Conservation (phyloP, 1,140 invertebrate species). For the Pollicipes pollicipes region DNA sequence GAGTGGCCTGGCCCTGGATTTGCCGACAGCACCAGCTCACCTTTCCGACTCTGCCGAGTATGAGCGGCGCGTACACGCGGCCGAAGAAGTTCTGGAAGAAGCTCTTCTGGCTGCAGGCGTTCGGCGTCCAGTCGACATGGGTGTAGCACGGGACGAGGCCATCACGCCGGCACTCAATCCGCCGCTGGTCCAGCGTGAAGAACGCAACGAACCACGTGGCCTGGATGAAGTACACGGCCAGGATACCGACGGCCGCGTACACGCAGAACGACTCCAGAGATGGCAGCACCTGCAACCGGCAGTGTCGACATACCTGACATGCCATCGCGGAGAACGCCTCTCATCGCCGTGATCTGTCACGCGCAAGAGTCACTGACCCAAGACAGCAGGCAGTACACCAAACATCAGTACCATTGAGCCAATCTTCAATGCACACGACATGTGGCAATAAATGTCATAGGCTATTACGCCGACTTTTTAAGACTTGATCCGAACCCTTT, state of each 20-base stretch:
- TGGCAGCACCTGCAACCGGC: slow-evolving; percentile 29
- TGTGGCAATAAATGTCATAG: too few relatives aligned
- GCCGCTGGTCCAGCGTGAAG: slow-evolving; percentile 33
- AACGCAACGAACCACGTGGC: slow-evolving; percentile 38
- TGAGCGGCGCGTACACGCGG: slow-evolving; percentile 29
- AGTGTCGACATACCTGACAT: not conserved
- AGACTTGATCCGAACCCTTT: too few relatives aligned
- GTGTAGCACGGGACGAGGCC: slow-evolving; percentile 29
- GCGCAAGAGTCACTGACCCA: not conserved
- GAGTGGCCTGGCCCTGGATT: too few relatives aligned
- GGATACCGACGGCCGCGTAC: slow-evolving; percentile 32
- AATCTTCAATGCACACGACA: too few relatives aligned
- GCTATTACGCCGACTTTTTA: too few relatives aligned
- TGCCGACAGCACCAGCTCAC: too few relatives aligned
- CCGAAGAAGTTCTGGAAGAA: slow-evolving; percentile 30
- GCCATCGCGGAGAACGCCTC: too few relatives aligned
- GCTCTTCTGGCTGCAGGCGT: slow-evolving; percentile 31
- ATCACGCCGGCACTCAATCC: slow-evolving; percentile 29
- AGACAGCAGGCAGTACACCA: not conserved
- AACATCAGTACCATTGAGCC: too few relatives aligned
- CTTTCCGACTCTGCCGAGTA: slow-evolving; percentile 31
- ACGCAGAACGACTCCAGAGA: slow-evolving; percentile 34
- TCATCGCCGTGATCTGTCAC: too few relatives aligned
- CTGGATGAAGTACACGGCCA: slow-evolving; percentile 34
- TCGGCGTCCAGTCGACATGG: slow-evolving; percentile 29